These are phyloP conservation scores for Catharus minimus DNA, from an alignment of 2,113 vertebrate species.

Conservation along the genomic window DNA sequence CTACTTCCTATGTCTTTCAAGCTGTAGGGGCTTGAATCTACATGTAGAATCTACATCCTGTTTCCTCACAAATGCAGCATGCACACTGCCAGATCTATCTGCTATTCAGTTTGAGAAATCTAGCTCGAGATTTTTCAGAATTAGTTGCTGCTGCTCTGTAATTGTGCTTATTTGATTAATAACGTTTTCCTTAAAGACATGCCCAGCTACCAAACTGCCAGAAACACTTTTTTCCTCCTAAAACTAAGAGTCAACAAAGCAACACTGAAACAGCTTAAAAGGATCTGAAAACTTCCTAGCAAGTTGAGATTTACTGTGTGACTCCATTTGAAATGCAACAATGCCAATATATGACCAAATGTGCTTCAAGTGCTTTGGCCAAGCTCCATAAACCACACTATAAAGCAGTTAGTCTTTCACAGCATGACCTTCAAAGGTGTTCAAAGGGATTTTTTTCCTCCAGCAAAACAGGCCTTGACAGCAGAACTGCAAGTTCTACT, in stretches of 20 bases:
- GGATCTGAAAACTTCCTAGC: background rate
- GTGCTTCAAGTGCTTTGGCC: constrained; percentile 9
- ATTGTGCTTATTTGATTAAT: background rate
- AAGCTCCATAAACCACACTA: constrained; percentile 26
- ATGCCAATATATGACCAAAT: background rate
- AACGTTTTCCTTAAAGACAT: background rate
- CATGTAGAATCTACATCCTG: background rate
- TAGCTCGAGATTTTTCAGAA: background rate
- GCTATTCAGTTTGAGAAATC: background rate
- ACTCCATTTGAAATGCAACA: background rate
- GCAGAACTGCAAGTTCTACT: constrained; percentile 18
- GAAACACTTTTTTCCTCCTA: background rate
- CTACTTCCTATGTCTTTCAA: background rate
- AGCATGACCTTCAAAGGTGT: constrained; percentile 30
- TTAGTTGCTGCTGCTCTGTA: background rate
- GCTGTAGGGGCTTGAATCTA: background rate
- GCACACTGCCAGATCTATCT: background rate
- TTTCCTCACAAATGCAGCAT: background rate
- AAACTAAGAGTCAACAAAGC: background rate
- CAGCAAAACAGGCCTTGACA: constrained; percentile 18
- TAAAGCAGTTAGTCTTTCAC: constrained; percentile 12
- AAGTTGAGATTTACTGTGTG: background rate
- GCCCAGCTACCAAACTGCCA: background rate
- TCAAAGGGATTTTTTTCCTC: background rate
- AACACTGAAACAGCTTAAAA: background rate